Percentiles rank a stretch among this genome's conserved stretches.
These are phyloP conservation scores for Ataeniobius toweri DNA, from an alignment of 2,797 vertebrate genomes.

Conservation along the genomic window DNA sequence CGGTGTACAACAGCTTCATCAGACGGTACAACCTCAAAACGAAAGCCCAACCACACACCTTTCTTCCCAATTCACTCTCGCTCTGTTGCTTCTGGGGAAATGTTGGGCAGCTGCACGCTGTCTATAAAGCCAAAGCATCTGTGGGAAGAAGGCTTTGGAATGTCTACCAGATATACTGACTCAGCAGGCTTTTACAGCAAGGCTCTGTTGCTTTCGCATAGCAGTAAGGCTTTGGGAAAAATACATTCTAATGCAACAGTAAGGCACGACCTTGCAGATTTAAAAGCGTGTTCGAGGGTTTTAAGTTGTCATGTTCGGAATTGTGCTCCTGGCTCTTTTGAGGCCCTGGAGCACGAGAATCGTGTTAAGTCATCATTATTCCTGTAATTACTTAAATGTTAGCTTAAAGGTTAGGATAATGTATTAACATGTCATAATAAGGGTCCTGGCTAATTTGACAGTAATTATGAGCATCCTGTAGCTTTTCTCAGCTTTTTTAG, in stretches of 20 bases:
- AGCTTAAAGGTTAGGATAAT: conserved; percentile 64
- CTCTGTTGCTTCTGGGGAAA: conserved; percentile 26
- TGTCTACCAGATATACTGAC: conserved; percentile 49
- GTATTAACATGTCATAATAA: conserved; percentile 75
- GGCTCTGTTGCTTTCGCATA: conserved; percentile 24
- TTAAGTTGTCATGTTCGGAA: conserved; percentile 56
- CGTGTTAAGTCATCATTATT: conserved; percentile 66
- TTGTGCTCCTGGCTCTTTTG: conserved; percentile 31
- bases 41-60: conserved; percentile 6
- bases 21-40: conserved; percentile 34
- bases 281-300: conserved; percentile 49
- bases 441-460: conserved; percentile 61
- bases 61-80: not conserved
- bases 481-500: conserved; percentile 25
- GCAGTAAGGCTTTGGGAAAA: conserved; percentile 18
- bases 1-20: conserved; percentile 40
- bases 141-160: conserved; percentile 61
- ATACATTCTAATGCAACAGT: conserved; percentile 20
- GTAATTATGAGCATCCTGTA: conserved; percentile 64
- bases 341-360: conserved; percentile 45
- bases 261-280: conserved; percentile 42
- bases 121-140: conserved; percentile 68
- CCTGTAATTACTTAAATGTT: conserved; percentile 66
- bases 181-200: conserved; percentile 54
- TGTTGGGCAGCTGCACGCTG: conserved; percentile 50